A percentile compares a stretch with the other conserved stretches of the same genome.
phyloP scores from a whole-genome alignment of 2,113 vertebrate genomes.

The Lophochroa leadbeateri region DNA sequence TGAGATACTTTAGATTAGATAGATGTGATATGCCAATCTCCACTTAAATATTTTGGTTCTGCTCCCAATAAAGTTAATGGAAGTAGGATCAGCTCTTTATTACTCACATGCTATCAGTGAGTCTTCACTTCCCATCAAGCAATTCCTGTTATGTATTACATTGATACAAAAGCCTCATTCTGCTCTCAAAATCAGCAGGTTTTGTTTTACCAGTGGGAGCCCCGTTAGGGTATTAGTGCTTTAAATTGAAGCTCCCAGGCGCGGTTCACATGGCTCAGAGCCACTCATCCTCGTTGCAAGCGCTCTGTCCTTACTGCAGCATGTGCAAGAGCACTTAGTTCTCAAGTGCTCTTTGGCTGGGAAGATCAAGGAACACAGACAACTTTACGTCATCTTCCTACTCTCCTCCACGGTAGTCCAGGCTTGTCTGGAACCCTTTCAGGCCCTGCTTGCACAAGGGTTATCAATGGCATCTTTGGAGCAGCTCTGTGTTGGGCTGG shows the following conservation, averaged over 20 bases:
- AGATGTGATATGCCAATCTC: constrained; percentile 43
- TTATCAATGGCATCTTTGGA: not conserved
- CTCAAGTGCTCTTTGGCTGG: not conserved
- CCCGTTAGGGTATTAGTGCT: not conserved
- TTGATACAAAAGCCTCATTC: constrained; percentile 2
- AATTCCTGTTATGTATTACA: not conserved
- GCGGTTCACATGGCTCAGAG: not conserved
- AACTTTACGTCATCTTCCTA: not conserved
- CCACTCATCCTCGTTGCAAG: not conserved
- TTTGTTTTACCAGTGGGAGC: not conserved
- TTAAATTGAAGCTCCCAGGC: not conserved
- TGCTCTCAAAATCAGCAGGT: not conserved
- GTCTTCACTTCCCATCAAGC: not conserved
- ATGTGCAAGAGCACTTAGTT: not conserved
- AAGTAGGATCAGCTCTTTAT: constrained; percentile 57
- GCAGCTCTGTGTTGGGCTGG: fast-evolving
- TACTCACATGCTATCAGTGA: not conserved
- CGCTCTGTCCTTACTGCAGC: fast-evolving
- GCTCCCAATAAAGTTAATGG: constrained; percentile 66
- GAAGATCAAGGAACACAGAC: not conserved
- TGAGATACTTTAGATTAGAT: constrained; percentile 47
- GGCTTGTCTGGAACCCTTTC: not conserved
- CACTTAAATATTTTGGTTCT: constrained; percentile 53
- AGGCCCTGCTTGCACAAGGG: not conserved
- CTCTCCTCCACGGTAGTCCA: not conserved